A percentile compares a stretch with the other conserved stretches of the same genome.
These are phyloP conservation scores for Nephrocerus scutellatus DNA, from an alignment of 2,888 invertebrate species.

Conservation along the genomic window DNA sequence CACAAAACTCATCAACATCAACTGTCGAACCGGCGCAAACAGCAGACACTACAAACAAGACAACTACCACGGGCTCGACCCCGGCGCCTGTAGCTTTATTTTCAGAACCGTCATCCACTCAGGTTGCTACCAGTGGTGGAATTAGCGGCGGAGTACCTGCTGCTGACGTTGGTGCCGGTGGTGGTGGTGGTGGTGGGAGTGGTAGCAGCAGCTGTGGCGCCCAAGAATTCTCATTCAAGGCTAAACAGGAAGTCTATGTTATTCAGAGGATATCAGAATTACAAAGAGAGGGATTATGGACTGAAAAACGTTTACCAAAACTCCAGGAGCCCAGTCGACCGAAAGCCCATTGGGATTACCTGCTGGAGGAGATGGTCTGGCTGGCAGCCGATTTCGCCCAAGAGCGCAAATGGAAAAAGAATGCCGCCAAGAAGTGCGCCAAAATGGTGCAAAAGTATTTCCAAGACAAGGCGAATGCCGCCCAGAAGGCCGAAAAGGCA, in stretches of 20 bases:
- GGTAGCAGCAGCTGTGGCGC: conserved; percentile 25
- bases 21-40: conserved; percentile 28
- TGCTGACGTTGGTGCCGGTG: conserved; percentile 28
- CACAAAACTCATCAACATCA: conserved; percentile 9
- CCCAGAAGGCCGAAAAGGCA: conserved; percentile 85
- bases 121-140: conserved; percentile 27
- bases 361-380: conserved; percentile 99
- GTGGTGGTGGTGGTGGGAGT: conserved; percentile 18
- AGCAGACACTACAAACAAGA: conserved; percentile 27
- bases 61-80: conserved; percentile 25
- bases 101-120: conserved; percentile 15
- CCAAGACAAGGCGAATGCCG: conserved; percentile 83
- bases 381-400: conserved; percentile 94
- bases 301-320: conserved; percentile 84
- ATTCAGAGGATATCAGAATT: conserved; percentile 87
- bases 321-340: conserved; percentile 81
- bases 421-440: conserved; percentile 87
- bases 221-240: conserved; percentile 69
- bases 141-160: conserved; percentile 31
- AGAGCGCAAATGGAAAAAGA: conserved; percentile 96
- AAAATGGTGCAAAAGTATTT: conserved; percentile 87
- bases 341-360: conserved; percentile 97
- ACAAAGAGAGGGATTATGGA: conserved; percentile 92
- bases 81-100: background rate
- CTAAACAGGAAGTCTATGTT: conserved; percentile 87